Conservation (phyloP, 2,113 vertebrate species). For the Ptilorrhoa leucosticta region DNA sequence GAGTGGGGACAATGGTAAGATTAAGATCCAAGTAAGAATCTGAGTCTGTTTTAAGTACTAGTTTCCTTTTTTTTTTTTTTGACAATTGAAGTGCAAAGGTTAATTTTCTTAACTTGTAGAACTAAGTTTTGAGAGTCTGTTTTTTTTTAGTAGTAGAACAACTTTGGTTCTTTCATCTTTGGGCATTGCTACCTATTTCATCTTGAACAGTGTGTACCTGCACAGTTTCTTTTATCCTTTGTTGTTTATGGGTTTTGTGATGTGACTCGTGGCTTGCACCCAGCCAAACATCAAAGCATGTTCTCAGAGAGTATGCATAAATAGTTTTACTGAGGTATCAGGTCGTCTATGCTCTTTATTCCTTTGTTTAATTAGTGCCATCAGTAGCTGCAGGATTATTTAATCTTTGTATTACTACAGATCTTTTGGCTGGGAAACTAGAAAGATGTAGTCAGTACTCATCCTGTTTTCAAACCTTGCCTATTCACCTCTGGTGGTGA, state of each 20-base stretch:
- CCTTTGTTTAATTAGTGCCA: not conserved
- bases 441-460: not conserved
- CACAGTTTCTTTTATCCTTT: not conserved
- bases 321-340: not conserved
- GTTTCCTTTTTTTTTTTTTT: not conserved
- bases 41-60: not conserved
- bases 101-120: not conserved
- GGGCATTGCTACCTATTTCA: not conserved
- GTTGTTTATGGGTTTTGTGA: not conserved
- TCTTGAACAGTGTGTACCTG: not conserved
- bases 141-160: not conserved
- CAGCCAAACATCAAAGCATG: not conserved
- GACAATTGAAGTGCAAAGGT: not conserved
- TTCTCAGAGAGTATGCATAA: not conserved
- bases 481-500: not conserved
- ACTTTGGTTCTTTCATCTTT: not conserved
- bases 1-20: not conserved
- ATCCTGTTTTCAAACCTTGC: not conserved
- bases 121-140: not conserved
- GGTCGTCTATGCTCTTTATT: not conserved
- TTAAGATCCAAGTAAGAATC: not conserved
- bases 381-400: not conserved
- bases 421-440: not conserved
- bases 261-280: not conserved
- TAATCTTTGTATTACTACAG: not conserved